Evolutionary conservation across 2,888 invertebrate species (phyloP), one percentile per base, ranked within the genome.

Genomic region (Melieria omissa): DNA sequence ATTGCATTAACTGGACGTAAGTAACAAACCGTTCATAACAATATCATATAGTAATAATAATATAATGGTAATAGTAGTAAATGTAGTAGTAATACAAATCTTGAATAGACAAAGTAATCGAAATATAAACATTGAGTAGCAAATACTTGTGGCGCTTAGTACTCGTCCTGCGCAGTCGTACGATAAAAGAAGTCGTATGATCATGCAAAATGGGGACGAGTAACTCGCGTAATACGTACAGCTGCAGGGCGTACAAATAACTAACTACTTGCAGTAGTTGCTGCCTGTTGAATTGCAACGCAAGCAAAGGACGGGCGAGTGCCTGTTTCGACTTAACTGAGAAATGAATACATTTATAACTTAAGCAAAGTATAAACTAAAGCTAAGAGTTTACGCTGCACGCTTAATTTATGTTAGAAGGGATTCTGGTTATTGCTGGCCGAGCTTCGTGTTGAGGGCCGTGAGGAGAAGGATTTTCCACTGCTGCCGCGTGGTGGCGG

Each of bases 341-440:
- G 29, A 44, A 45, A 16, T 52, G 55, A 73, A 47, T 69, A 69
- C 73, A 77, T 80, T 83, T 88, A 89, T 83, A 90, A 86, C 84
- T 89, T 89, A 84, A 90, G 89, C 84, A 90, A 86, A 76, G 89
- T 89, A 81, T 89, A 89, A 86, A 90, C 88, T 86, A 90, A 89
- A 81, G 90, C 90, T 83, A 90, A 87, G 83, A 89, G 88, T 85
- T 89, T 87, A 82, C 86, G 87, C 87, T 87, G 87, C 82, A 87
- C 87, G 86, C 86, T 87, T 80, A 87, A 84, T 82, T 87, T 87
- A 85, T 87, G 87, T 91, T 92, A 92, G 89, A 92, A 91, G 87
- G 89, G 90, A 82, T 89, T 89, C 82, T 89, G 83, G 80, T 85
- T 86, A 75, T 84, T 85, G 76, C 84, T 88, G 81, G 89, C 87